Base-by-base conservation (phyloP, 2,113 vertebrate genomes). In the Gasterosteus nipponicus region DNA sequence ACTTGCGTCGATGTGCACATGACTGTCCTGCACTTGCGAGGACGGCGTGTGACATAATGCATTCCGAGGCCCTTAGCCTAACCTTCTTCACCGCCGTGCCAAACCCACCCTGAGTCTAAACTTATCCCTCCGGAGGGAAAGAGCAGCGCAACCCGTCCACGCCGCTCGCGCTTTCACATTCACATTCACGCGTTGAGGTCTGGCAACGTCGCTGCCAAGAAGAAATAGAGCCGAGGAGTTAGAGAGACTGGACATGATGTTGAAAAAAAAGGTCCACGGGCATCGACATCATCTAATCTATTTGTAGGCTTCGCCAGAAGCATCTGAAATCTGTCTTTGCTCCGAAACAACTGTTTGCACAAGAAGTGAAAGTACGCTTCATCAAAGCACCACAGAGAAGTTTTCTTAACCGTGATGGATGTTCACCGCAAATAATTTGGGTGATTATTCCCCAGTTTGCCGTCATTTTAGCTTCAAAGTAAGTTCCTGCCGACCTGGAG, bases 401-500 rank as follows among this genome's bases (percentile, higher is more conserved):
- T 14, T 41, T 2, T 15, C 58, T 38, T 53, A 70, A 71, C 59
- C 76, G 47, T 82, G 82, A 80, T 84, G 71, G 77, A 83, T 83
- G 77, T 77, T 69, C 64, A 29, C 62, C 64, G 68, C 0, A 31
- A 79, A 77, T 73, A 75, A 77, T 77, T 81, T 83, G 19, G 44
- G 65, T 44, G 33, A 83, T 86, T 81, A 77, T 73, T 67, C 80
- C 67, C 77, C 78, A 73, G 78, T 86, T 87, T 76, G 49, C 67
- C 74, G 76, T 71, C 4, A 70, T 73, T 80, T 77, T 15, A 54
- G 54, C 75, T 85, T 83, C 82, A 88, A 85, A 83, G 84, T 62
- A 64, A 62, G 73, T 78, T 83, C 22, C 77, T 64, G 19, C 51
- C 77, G 75, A 85, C 84, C 77, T 56, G n/a, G 10, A 29, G 71